Conservation (phyloP, 2,888 invertebrate species). For the Pachymerium ferrugineum region DNA sequence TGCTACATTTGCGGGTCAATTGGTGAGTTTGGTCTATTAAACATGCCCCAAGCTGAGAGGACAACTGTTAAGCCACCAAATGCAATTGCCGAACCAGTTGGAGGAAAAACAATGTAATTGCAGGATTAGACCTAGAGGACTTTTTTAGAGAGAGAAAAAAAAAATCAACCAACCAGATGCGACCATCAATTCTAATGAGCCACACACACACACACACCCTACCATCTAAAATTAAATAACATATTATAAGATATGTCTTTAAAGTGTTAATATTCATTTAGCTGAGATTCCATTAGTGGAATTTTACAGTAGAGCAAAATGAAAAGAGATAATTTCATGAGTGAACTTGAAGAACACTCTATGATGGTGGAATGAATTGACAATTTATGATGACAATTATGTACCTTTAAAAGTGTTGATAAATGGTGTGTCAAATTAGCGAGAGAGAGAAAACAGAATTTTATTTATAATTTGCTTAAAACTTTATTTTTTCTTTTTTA, state of each 20-base stretch:
- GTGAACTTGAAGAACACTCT: no score
- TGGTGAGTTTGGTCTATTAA: constrained; percentile 7
- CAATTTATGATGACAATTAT: no score
- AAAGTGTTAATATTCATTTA: no score
- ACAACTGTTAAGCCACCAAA: constrained; percentile 21
- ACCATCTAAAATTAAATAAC: no score
- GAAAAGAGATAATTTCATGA: no score
- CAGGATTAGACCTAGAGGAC: neutral
- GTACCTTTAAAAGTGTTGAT: no score
- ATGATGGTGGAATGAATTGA: no score
- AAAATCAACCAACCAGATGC: neutral
- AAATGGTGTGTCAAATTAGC: constrained; percentile 10
- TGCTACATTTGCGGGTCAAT: neutral
- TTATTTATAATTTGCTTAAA: no score
- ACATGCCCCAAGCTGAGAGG: neutral
- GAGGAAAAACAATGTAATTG: constrained; percentile 5
- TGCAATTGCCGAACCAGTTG: neutral
- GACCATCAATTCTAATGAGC: constrained; percentile 24
- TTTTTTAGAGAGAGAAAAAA: neutral
- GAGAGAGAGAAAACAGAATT: no score
- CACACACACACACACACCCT: no score
- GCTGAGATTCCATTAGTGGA: neutral
- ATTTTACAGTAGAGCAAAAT: neutral
- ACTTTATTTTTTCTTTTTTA: no score
- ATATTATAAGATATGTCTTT: no score